These are phyloP conservation scores for Mormyrus proboscirostris DNA, from an alignment of 2,797 vertebrate genomes.

Conservation along the genomic window DNA sequence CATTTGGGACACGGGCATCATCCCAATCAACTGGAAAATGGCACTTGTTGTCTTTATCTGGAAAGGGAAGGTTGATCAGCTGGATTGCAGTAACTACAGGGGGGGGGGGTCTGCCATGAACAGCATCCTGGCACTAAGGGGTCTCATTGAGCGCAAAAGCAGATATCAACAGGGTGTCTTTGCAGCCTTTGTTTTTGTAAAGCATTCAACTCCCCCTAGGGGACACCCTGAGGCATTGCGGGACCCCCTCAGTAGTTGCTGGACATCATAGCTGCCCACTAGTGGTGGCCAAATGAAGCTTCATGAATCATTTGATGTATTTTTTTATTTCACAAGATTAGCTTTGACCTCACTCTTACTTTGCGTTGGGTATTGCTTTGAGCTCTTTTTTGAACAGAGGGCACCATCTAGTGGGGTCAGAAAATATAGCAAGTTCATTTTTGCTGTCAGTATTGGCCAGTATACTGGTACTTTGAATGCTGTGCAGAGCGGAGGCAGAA, in stretches of 20 bases:
- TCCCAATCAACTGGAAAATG: neutral
- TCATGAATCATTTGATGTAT: neutral
- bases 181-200: neutral
- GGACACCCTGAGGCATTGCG: neutral
- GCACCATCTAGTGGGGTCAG: neutral
- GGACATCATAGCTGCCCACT: neutral
- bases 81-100: neutral
- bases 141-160: neutral
- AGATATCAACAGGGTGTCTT: neutral
- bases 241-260: neutral
- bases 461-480: neutral
- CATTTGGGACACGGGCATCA: neutral
- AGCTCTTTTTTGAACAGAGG: neutral
- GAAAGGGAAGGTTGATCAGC: neutral
- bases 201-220: neutral
- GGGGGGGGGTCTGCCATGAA: neutral
- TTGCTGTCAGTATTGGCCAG: neutral
- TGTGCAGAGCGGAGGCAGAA: neutral
- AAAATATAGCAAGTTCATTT: neutral
- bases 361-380: neutral
- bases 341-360: neutral
- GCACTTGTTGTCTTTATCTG: neutral
- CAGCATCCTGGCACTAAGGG: neutral
- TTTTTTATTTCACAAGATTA: neutral
- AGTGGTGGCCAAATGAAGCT: neutral